Conservation (phyloP, 1,140 invertebrate genomes). For the Lucilia sericata region DNA sequence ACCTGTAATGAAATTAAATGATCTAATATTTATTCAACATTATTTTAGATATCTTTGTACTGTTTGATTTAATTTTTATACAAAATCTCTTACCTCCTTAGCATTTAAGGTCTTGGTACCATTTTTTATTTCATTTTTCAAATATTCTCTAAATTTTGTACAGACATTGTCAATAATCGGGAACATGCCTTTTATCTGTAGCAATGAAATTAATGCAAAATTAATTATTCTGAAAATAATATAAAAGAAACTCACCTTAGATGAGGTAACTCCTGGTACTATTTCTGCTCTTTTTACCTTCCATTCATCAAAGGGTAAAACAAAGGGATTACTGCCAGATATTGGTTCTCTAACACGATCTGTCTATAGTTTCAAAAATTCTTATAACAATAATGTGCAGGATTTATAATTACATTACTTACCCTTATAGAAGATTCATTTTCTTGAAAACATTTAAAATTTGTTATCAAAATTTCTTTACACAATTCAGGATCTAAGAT, state of each 20-base stretch:
- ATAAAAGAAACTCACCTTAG: conserved; percentile 54
- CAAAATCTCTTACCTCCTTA: conserved; percentile 57
- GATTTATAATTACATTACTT: background rate
- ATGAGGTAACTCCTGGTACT: conserved; percentile 69
- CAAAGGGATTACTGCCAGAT: conserved; percentile 68
- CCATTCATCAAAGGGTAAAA: conserved; percentile 69
- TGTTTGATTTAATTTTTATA: too few species aligned
- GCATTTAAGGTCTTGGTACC: conserved; percentile 50
- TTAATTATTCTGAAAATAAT: too few species aligned
- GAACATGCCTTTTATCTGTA: conserved; percentile 19
- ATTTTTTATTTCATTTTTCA: background rate
- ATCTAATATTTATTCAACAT: too few species aligned
- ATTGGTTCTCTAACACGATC: conserved; percentile 65
- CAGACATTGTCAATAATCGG: conserved; percentile 35
- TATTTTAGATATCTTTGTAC: too few species aligned
- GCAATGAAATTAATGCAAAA: too few species aligned
- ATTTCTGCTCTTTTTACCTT: conserved; percentile 70
- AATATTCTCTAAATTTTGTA: background rate
- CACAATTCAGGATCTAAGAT: conserved; percentile 70
- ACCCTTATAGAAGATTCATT: conserved; percentile 52
- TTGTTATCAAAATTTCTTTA: conserved; percentile 69
- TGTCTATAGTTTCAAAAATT: background rate
- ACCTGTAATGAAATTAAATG: conserved; percentile 50
- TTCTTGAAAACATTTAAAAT: conserved; percentile 67
- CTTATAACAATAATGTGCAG: background rate